Evolutionary conservation across 2,797 vertebrate species (phyloP), one percentile per base, ranked within the genome.

Genomic region (Setipinna tenuifilis): DNA sequence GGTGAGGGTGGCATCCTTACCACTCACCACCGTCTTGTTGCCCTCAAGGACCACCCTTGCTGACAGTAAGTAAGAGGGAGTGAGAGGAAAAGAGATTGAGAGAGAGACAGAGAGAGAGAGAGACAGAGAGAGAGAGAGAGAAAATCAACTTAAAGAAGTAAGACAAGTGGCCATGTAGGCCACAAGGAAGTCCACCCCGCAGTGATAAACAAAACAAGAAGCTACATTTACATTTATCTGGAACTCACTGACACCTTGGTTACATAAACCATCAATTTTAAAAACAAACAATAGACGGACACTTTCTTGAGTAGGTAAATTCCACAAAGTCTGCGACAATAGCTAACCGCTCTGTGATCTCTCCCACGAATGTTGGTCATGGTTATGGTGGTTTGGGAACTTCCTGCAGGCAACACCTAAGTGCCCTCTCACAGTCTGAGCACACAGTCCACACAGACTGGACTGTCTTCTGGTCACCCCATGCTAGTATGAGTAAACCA

Each of bases 21-120:
- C 94, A 0, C 89, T 93, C 19, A 94, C 83, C 0, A 90, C 94
- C 0, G 93, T 95, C 90, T 88, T 91, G 90, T 95, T 95, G 9
- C 92, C 94, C 23, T 92, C 89, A 7, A 87, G 85, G 44, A n/a
- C 82, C 84, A 94, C 95, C 58, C 86, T 92, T 82, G 90, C 95
- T 96, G 88, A 10, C 50, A 54, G 50, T 10, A 14, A 54, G 50
- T 10, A 14, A 54, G 50, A 54, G 50, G 9, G 50, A 3, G 7
- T 3, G 50, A 54, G 50, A 54, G 50, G 9, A 7, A 54, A 7
- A 54, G 50, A 54, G 50, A 48, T 3, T 4, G 46, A 54, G 50
- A 54, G 50, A 54, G 50, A 54, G 50, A 54, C 2, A 54, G 50
- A 54, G 50, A 54, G 50, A 54, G 50, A 54, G 50, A 54, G 50